Evolutionary conservation across 1,140 invertebrate genomes (phyloP).

Genomic region (Lepidurus apus): DNA sequence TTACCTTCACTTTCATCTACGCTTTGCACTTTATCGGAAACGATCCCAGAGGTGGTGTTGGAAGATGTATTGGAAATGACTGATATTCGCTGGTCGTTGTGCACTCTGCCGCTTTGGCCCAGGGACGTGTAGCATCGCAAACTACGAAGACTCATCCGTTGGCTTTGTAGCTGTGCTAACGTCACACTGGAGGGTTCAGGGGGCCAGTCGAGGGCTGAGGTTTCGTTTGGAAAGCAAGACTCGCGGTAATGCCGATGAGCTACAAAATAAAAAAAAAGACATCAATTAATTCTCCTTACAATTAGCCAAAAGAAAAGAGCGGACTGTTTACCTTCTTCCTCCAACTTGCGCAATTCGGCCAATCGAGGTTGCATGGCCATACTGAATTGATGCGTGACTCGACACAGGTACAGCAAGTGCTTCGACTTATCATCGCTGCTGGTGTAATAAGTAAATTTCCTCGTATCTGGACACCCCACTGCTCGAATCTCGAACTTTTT

Average conservation of each 20-base stretch:
- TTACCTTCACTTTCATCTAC: constrained; percentile 72
- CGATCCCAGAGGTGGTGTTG: constrained; percentile 90
- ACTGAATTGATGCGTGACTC: constrained; percentile 88
- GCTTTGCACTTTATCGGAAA: constrained; percentile 87
- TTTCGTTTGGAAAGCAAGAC: constrained; percentile 29
- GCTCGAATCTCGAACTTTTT: constrained; percentile 94
- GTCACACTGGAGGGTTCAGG: constrained; percentile 5
- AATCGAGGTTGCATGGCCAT: constrained; percentile 82
- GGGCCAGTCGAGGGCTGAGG: neutral
- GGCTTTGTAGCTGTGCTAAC: neutral
- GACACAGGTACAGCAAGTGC: constrained; percentile 77
- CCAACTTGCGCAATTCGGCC: constrained; percentile 66
- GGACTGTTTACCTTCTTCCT: constrained; percentile 61
- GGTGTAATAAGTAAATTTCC: constrained; percentile 80
- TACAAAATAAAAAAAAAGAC: neutral
- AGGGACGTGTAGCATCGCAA: constrained; percentile 30
- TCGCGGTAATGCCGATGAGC: constrained; percentile 31
- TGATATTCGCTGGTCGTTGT: constrained; percentile 71
- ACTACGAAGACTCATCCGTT: constrained; percentile 23
- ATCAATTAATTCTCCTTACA: neutral
- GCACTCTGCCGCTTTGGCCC: constrained; percentile 29
- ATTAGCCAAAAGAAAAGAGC: neutral
- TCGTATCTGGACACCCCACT: constrained; percentile 55
- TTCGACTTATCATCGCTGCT: constrained; percentile 87
- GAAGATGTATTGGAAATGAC: constrained; percentile 87